A percentile compares a stretch with the other conserved stretches of the same genome.
phyloP scores from a whole-genome alignment of 2,797 vertebrate species.

The Onychomys leucogaster region DNA sequence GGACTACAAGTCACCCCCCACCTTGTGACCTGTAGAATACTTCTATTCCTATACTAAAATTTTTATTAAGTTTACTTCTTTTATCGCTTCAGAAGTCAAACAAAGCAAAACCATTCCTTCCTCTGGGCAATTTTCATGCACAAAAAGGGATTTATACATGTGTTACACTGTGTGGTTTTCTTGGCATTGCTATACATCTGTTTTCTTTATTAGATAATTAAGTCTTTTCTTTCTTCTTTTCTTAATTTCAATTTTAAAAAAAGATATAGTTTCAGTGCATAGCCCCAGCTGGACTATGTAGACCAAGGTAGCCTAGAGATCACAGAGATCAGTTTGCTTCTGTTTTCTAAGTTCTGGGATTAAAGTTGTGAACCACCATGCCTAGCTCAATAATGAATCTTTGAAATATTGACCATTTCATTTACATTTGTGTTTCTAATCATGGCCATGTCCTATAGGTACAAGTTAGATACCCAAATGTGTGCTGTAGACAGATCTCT shows the following conservation, averaged over 20 bases:
- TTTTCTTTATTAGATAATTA: slow-evolving; percentile 1
- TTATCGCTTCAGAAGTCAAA: neutral
- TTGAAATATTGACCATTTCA: neutral
- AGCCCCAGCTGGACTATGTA: too few relatives aligned
- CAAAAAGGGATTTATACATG: neutral
- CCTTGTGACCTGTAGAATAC: neutral
- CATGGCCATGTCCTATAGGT: neutral
- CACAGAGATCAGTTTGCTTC: neutral
- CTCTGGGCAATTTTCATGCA: neutral
- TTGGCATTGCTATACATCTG: slow-evolving; percentile 9
- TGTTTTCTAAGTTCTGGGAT: neutral
- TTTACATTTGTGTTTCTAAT: neutral
- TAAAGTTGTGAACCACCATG: neutral
- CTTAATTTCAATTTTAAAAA: neutral
- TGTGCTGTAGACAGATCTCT: neutral
- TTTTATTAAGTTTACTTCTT: slow-evolving; percentile 34
- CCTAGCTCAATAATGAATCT: neutral
- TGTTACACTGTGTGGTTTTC: neutral
- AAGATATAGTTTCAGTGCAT: neutral
- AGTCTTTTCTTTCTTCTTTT: neutral
- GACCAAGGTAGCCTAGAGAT: too few relatives aligned
- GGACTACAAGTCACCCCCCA: neutral
- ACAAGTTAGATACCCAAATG: neutral
- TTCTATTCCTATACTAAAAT: neutral
- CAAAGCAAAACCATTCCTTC: neutral